These are phyloP conservation scores for Pyralis farinalis DNA, from an alignment of 2,888 invertebrate species.

Conservation along the genomic window DNA sequence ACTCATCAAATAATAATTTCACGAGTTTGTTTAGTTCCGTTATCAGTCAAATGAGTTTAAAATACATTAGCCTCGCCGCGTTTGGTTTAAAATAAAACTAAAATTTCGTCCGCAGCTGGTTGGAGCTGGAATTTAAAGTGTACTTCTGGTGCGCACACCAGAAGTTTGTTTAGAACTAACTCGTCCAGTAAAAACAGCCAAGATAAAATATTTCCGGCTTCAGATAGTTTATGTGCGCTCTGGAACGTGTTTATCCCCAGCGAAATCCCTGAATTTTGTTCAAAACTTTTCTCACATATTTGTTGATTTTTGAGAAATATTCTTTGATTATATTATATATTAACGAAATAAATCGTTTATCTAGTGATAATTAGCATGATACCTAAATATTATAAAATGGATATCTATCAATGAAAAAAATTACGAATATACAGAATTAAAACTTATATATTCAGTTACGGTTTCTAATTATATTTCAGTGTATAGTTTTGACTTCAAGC, in stretches of 20 bases:
- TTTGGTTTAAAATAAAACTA: conserved; percentile 46
- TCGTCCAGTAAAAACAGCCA: conserved; percentile 44
- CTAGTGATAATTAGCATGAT: no score
- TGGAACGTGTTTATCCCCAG: conserved; percentile 9
- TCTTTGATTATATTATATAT: no score
- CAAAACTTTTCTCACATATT: neutral
- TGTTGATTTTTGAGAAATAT: neutral
- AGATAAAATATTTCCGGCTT: conserved; percentile 45
- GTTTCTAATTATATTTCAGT: no score
- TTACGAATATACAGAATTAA: no score
- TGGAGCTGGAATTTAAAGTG: conserved; percentile 45
- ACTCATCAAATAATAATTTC: conserved; percentile 6
- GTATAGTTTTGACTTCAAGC: no score
- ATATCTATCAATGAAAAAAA: no score
- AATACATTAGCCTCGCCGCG: conserved; percentile 33
- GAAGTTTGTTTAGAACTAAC: conserved; percentile 64
- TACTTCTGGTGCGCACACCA: conserved; percentile 37
- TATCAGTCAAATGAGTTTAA: conserved; percentile 20
- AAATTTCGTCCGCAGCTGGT: conserved; percentile 47
- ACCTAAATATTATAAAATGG: no score
- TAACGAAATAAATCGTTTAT: no score
- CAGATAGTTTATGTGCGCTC: conserved; percentile 12
- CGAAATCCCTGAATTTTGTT: conserved; percentile 13
- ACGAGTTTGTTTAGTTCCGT: conserved; percentile 11
- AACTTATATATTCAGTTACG: no score